These are phyloP conservation scores for Idaea aversata DNA, from an alignment of 2,888 invertebrate genomes.

Conservation along the genomic window DNA sequence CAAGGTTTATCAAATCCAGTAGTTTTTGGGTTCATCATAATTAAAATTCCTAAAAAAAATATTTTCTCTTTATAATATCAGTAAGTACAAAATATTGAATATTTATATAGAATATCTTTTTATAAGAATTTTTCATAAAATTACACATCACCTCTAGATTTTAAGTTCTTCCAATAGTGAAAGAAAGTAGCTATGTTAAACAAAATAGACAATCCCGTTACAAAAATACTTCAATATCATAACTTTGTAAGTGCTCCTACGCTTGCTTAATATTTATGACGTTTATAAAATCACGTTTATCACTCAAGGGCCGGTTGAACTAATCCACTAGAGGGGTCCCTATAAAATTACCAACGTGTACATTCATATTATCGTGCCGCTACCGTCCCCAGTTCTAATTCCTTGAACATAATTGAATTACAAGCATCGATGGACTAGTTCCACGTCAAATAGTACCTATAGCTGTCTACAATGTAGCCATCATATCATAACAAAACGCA, in stretches of 20 bases:
- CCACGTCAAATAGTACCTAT: conserved; percentile 17
- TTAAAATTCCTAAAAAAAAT: too few species aligned
- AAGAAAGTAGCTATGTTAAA: neutral
- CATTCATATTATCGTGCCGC: conserved; percentile 13
- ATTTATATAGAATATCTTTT: too few species aligned
- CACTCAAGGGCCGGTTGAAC: neutral
- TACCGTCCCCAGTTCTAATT: conserved; percentile 42
- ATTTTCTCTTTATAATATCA: too few species aligned
- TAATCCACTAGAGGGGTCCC: neutral
- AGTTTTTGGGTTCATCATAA: too few species aligned
- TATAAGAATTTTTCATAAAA: too few species aligned
- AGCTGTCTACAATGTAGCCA: conserved; percentile 27
- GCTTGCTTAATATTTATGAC: neutral
- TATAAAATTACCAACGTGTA: neutral
- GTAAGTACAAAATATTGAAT: too few species aligned
- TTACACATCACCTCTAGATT: too few species aligned
- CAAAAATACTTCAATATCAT: conserved; percentile 2
- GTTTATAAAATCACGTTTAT: conserved; percentile 1
- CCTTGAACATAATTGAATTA: conserved; percentile 66
- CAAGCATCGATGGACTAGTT: conserved; percentile 44
- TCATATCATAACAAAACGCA: conserved; percentile 37
- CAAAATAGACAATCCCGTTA: conserved; percentile 7
- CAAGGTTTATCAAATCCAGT: too few species aligned
- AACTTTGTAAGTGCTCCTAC: neutral
- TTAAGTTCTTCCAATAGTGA: too few species aligned